Base-by-base conservation (phyloP, 2,888 invertebrate genomes). In the Meta bourneti region DNA sequence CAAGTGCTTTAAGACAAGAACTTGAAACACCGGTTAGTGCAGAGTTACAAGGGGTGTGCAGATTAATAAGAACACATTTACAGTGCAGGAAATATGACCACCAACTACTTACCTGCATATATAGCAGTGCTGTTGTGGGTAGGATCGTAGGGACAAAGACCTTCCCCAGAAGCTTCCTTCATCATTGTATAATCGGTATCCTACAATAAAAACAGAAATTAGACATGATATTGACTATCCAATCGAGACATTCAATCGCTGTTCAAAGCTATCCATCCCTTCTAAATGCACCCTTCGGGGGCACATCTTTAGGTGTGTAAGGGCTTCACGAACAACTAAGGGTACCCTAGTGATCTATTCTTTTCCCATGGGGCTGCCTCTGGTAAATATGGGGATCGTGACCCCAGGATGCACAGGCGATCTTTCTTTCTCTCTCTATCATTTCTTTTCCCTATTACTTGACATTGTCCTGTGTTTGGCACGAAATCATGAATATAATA, bases 91-190 rank as follows among this genome's bases (percentile, higher is more conserved):
- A 71, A 48, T 8, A 19, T 16, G 7, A 8, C 11, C 20, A 54
- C 77, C 13, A 19, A 49, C 13, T 19, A 80, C 34, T 80, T 95
- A 98, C 98, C 98, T 94, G 98, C 97, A 95, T 97, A 98, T 93
- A 98, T 97, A 79, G 98, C 97, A 49, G 99, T 99, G 95, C 98
- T 99, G 95, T 99, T 99, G 95, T 99, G 98, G 93, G 97, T 96
- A 7, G 99, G 99, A 95, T 98, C 98, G 95, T 97, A 98, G 0
- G 99, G 99, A 95, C 98, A 98, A 93, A 98, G 94, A 7, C 95
- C 96, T 11, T 94, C 94, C n/a, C 95, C 94, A 48, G 93, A 89
- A 19, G 85, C 82, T 80, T 93, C 94, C 72, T 92, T 93, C 54
- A 84, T 16, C 54, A 90, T 79, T 19, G 81, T 82, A 71, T 93